phyloP scores from a whole-genome alignment of 2,797 vertebrate genomes.

The Catharus ustulatus region DNA sequence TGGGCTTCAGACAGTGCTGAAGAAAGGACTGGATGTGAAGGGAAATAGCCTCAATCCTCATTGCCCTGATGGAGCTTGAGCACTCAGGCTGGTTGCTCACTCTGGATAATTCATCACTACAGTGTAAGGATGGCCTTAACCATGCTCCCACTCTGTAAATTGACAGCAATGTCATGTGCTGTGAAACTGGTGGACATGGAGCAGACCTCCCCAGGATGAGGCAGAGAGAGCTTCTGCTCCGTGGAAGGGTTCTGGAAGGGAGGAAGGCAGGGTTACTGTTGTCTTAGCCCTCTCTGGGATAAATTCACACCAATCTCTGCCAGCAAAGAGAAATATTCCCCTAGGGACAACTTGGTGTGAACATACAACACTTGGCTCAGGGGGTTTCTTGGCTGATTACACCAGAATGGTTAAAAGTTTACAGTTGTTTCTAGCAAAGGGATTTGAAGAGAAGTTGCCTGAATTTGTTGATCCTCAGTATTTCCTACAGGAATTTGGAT shows the following conservation, averaged over 20 bases:
- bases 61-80: not conserved
- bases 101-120: not conserved
- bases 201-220: not conserved
- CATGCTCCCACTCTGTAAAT: not conserved
- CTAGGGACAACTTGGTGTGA: not conserved
- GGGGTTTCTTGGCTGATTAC: not conserved
- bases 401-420: not conserved
- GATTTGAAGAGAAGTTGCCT: not conserved
- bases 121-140: not conserved
- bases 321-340: not conserved
- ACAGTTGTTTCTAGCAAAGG: not conserved
- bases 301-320: not conserved
- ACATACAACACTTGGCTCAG: not conserved
- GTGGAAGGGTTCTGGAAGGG: not conserved
- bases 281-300: not conserved
- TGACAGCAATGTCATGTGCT: not conserved
- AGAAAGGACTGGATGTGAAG: not conserved
- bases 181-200: not conserved
- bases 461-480: not conserved
- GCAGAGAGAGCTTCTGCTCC: not conserved
- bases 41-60: not conserved
- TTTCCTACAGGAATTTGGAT: not conserved
- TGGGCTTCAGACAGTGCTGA: not conserved
- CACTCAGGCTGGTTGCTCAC: not conserved
- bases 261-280: not conserved